Percentiles rank a stretch among this genome's conserved stretches.
Evolutionary conservation across 2,797 vertebrate species (phyloP).

Genomic region (Phoxinus dragarum): DNA sequence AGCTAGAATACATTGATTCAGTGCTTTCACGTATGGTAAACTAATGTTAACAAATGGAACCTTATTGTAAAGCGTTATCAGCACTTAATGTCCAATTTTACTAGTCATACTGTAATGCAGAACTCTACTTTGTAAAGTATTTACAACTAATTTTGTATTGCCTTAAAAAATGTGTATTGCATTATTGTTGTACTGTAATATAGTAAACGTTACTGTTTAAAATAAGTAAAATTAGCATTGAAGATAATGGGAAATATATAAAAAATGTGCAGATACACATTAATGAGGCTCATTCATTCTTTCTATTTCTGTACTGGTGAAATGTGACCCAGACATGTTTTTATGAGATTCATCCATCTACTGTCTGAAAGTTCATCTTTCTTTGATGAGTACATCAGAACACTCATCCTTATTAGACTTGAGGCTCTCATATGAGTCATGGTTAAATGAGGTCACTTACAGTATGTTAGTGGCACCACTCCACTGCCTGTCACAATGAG

Average conservation of each 20-base stretch:
- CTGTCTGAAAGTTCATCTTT: not conserved
- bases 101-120: not conserved
- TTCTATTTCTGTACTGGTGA: not conserved
- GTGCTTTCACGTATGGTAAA: too few species aligned
- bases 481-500: conserved; percentile 33
- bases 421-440: conserved; percentile 1
- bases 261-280: not conserved
- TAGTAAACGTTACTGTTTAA: not conserved
- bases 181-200: not conserved
- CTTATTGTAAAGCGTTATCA: not conserved
- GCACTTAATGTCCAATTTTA: not conserved
- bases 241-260: not conserved
- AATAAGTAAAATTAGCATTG: not conserved
- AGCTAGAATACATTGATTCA: not conserved
- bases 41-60: too few species aligned
- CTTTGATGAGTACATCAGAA: not conserved
- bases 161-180: not conserved
- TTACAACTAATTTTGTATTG: not conserved
- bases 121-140: not conserved
- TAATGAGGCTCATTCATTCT: not conserved
- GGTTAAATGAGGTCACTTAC: conserved; percentile 39
- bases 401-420: not conserved
- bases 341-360: not conserved
- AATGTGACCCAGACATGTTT: not conserved
- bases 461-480: not conserved